Evolutionary conservation across 1,140 invertebrate genomes (phyloP), one percentile per base, ranked within the genome.

Genomic region (Pachyrhynchus sulphureomaculatus): DNA sequence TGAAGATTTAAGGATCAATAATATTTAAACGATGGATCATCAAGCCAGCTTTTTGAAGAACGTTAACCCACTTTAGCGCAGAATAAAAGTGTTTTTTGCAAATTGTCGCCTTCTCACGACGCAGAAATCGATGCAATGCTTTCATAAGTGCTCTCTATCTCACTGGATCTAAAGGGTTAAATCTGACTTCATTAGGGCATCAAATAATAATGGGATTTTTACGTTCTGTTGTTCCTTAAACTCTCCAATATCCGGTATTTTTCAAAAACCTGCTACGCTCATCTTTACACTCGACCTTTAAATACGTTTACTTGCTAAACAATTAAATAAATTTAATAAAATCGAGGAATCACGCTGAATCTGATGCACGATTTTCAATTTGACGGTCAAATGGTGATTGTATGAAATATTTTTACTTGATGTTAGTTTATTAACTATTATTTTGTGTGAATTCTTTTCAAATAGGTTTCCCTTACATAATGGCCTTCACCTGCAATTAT

Each of bases 321-420:
- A 24, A 39, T 53, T 41, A 33, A 53, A 39, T n/a, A 53, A 26
- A 23, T 53, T 53, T 53, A 41, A 18, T 53, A 53, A 53, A 53
- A 53, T 53, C 51, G 36, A 34, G 51, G 51, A 53, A 53, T 53
- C 51, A 53, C 51, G 51, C 51, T 53, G 51, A 53, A 53, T 53
- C 51, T n/a, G 20, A 53, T 23, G 51, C 51, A 53, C 51, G 51
- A 53, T 20, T 53, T 53, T n/a, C 24, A 20, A 18, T 53, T 53
- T 53, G 51, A 53, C 51, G 51, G 51, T 53, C 51, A 53, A 53
- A 53, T 41, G 26, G 21, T 34, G 32, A 53, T 53, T 53, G 51
- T 33, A 36, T 23, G 33, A 53, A 23, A 29, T 13, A n/a, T 21
- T 10, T 23, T 45, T 21, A 21, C 10, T 49, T 23, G 18, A 13